Evolutionary conservation across 2,113 vertebrate species (phyloP), one percentile per base, ranked within the genome.

Genomic region (Carettochelys insculpta): DNA sequence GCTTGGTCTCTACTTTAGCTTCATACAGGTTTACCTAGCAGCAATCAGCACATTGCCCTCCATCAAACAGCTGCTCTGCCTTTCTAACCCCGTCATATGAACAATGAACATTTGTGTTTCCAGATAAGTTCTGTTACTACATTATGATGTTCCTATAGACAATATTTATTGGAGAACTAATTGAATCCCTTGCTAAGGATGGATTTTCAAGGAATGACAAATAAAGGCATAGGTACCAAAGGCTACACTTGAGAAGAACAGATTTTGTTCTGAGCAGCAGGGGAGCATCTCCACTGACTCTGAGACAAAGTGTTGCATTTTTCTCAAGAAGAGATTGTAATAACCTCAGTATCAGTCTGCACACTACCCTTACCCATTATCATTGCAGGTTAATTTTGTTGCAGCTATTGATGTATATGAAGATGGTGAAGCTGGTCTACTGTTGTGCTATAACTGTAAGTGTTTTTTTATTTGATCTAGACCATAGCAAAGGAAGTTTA

Each of bases 371-470:
- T 93, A 90, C 95, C 90, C 87, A 0, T 97, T 98, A 53, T 95
- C 95, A 94, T 98, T 97, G 92, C 98, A 99, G 99, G 99, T 99
- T 95, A 98, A 99, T 97, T 99, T 99, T 92, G 99, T 99, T 92
- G 98, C 99, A 91, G 99, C 99, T 97, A 99, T 99, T 97, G 99
- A 99, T 94, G 98, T 99, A 50, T 99, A 99, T 58, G 99, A 99
- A 98, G 99, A 99, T n/a, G 99, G 99, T n/a, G 99, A 99, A 90
- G 99, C 99, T 3, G 99, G 99, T 79, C 97, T 99, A 47, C 97
- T 99, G 77, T 92, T 99, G 92, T 99, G 99, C 94, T 99, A 99
- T 94, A 99, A 99, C 98, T 99, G 99, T 99, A 97, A 98, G 99
- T 99, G 77, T 81, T 47, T 52, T 7, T 17, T 34, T 5, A 13